Evolutionary conservation across 2,888 invertebrate species (phyloP).

Genomic region (Falcaria lacertinaria): DNA sequence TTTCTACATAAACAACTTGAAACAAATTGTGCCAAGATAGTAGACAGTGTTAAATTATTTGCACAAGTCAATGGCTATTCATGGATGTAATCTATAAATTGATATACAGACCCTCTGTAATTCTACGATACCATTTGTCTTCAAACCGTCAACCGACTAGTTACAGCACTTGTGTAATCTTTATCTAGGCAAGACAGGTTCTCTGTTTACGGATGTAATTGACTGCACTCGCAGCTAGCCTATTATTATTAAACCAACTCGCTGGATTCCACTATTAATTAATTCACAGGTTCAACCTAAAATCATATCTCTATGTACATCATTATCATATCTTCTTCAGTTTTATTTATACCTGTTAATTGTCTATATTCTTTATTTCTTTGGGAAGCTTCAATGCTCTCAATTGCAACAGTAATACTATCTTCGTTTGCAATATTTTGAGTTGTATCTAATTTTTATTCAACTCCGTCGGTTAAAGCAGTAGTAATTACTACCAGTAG

Average conservation of each 20-base stretch:
- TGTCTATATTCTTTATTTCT: too few relatives aligned
- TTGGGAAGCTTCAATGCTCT: too few relatives aligned
- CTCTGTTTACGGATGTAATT: conserved; percentile 18
- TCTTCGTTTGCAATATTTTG: neutral
- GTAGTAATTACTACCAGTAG: too few relatives aligned
- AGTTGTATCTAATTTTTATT: neutral
- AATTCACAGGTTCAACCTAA: neutral
- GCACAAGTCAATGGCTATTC: neutral
- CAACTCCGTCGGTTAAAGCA: too few relatives aligned
- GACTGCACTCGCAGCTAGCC: conserved; percentile 8
- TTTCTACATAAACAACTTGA: too few relatives aligned
- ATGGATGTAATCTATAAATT: neutral
- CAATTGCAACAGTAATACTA: too few relatives aligned
- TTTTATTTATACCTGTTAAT: neutral
- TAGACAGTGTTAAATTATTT: neutral
- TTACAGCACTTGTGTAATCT: conserved; percentile 1
- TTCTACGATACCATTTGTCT: conserved; percentile 9
- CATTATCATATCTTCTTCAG: neutral
- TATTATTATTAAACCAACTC: conserved; percentile 12
- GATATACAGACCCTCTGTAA: neutral
- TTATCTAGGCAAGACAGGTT: conserved; percentile 13
- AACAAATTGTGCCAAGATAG: neutral
- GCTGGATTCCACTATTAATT: conserved; percentile 4
- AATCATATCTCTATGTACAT: too few relatives aligned
- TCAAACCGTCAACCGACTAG: conserved; percentile 15